These are phyloP conservation scores for Thysanoteuthis rhombus DNA, from an alignment of 2,888 invertebrate genomes.

Conservation along the genomic window DNA sequence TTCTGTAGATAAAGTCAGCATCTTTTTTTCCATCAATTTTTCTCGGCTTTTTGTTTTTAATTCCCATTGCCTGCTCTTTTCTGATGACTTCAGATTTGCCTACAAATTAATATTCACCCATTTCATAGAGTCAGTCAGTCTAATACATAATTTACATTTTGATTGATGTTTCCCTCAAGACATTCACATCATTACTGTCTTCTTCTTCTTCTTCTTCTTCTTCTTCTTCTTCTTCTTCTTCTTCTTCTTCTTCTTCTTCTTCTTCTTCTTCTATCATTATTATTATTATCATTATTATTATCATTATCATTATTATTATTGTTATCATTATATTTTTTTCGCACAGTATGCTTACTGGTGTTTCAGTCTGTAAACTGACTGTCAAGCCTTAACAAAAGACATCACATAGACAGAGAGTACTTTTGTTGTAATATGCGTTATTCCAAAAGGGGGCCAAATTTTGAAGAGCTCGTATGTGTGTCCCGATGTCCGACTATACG, in stretches of 20 bases:
- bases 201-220: background rate
- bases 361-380: no score
- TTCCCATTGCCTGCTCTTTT: background rate
- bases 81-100: background rate
- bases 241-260: background rate
- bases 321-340: no score
- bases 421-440: no score
- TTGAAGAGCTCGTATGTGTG: no score
- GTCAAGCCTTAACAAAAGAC: no score
- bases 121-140: background rate
- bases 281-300: background rate
- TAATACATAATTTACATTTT: background rate
- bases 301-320: no score
- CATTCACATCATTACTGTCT: background rate
- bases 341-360: no score
- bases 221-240: no score
- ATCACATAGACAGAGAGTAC: no score
- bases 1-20: slow-evolving; percentile 12
- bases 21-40: background rate
- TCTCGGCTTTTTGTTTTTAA: background rate
- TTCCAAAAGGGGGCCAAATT: no score
- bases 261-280: background rate
- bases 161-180: background rate
- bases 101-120: background rate
- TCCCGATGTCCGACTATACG: no score